These are phyloP conservation scores for Druon quercuslanigerum DNA, from an alignment of 1,140 invertebrate species.

Conservation along the genomic window DNA sequence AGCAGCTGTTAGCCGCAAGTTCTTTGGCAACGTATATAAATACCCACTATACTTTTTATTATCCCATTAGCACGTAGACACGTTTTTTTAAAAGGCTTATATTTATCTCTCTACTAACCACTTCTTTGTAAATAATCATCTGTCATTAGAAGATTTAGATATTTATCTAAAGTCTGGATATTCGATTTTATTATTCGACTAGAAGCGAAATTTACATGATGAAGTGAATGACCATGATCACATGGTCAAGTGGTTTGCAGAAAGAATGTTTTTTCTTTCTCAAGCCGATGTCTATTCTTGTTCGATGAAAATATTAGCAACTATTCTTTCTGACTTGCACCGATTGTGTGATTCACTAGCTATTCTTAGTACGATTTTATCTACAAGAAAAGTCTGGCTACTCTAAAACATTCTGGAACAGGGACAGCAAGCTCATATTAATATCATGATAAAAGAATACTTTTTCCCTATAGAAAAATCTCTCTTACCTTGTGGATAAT, in stretches of 20 bases:
- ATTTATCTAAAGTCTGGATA: no score
- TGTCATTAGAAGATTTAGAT: background rate
- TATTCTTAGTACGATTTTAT: background rate
- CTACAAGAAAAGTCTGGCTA: background rate
- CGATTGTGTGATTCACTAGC: background rate
- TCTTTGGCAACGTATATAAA: constrained; percentile 28
- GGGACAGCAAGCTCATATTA: background rate
- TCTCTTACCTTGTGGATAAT: background rate
- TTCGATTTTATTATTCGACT: no score
- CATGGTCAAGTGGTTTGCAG: no score
- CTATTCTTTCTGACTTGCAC: background rate
- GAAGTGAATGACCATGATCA: no score
- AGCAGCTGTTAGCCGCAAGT: constrained; percentile 18
- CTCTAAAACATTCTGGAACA: background rate
- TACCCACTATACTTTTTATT: constrained; percentile 11
- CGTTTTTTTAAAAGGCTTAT: background rate
- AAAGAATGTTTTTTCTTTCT: no score
- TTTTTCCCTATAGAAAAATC: background rate
- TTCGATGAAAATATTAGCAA: constrained; percentile 19
- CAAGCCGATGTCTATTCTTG: no score
- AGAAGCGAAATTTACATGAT: no score
- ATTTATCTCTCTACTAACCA: background rate
- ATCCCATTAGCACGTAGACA: constrained; percentile 18
- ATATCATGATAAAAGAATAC: background rate
- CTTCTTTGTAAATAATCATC: background rate